These are phyloP conservation scores for Meloidogyne hapla DNA, from an alignment of 1,140 invertebrate species.

Conservation along the genomic window DNA sequence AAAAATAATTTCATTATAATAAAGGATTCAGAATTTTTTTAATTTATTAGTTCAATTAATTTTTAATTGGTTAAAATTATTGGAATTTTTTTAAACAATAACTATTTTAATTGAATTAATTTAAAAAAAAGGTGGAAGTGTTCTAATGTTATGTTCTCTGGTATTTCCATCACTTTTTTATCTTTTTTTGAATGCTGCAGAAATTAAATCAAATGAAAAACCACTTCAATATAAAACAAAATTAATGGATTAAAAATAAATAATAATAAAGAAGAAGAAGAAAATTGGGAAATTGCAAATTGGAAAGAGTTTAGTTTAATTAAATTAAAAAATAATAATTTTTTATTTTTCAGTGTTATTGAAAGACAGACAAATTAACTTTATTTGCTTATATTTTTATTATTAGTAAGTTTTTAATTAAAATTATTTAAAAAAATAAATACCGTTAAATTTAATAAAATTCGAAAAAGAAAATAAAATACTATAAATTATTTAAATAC, in stretches of 20 bases:
- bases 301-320: slow-evolving; percentile 16
- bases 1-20: too few species aligned
- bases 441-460: too few species aligned
- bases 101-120: background rate
- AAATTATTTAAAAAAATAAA: background rate
- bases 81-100: too few species aligned
- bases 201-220: slow-evolving; percentile 25
- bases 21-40: too few species aligned
- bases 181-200: slow-evolving; percentile 46
- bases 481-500: too few species aligned
- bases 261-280: slow-evolving; percentile 7
- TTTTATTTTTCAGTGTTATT: slow-evolving; percentile 52
- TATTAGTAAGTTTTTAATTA: slow-evolving; percentile 45
- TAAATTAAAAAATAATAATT: slow-evolving; percentile 8
- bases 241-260: slow-evolving; percentile 2
- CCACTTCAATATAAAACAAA: background rate
- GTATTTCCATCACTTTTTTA: slow-evolving; percentile 64
- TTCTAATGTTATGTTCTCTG: slow-evolving; percentile 65
- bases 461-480: too few species aligned
- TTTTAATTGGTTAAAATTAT: too few species aligned
- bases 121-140: slow-evolving; percentile 72
- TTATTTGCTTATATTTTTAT: slow-evolving; percentile 45
- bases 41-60: too few species aligned
- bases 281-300: slow-evolving; percentile 24
- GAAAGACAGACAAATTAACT: slow-evolving; percentile 38